Conservation (phyloP, 2,888 invertebrate species). For the Pycnomerus fuliginosus region DNA sequence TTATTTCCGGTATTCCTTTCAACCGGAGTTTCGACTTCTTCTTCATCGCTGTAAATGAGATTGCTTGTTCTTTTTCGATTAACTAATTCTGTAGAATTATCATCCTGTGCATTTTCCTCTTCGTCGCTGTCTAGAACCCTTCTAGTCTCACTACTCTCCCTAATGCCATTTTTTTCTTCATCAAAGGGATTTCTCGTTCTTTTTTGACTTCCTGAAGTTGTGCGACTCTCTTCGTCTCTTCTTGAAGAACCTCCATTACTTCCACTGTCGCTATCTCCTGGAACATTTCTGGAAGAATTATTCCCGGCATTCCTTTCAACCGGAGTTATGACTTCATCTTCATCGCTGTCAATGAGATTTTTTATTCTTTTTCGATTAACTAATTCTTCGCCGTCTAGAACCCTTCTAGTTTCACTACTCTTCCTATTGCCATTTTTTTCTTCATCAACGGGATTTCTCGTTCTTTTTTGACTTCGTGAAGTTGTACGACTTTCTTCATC, state of each 20-base stretch:
- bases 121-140: slow-evolving; percentile 23
- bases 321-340: slow-evolving; percentile 7
- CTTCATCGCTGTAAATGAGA: no score
- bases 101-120: slow-evolving; percentile 38
- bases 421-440: no score
- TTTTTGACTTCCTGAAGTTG: slow-evolving; percentile 2
- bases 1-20: background rate
- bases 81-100: slow-evolving; percentile 47
- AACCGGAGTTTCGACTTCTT: no score
- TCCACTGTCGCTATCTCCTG: background rate
- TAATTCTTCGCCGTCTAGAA: slow-evolving; percentile 31
- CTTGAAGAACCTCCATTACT: background rate
- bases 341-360: no score
- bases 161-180: no score
- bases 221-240: background rate
- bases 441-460: background rate
- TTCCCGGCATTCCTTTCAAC: slow-evolving; percentile 2
- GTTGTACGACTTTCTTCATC: slow-evolving; percentile 1
- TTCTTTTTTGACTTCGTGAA: background rate
- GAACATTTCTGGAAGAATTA: background rate
- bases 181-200: background rate
- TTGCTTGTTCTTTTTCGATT: slow-evolving; percentile 29
- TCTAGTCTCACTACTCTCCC: background rate
- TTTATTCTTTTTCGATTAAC: slow-evolving; percentile 32
- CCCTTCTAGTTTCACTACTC: slow-evolving; percentile 1